Evolutionary conservation across 1,140 invertebrate species (phyloP), one percentile per base, ranked within the genome.

Genomic region (Eufriesea mexicana): DNA sequence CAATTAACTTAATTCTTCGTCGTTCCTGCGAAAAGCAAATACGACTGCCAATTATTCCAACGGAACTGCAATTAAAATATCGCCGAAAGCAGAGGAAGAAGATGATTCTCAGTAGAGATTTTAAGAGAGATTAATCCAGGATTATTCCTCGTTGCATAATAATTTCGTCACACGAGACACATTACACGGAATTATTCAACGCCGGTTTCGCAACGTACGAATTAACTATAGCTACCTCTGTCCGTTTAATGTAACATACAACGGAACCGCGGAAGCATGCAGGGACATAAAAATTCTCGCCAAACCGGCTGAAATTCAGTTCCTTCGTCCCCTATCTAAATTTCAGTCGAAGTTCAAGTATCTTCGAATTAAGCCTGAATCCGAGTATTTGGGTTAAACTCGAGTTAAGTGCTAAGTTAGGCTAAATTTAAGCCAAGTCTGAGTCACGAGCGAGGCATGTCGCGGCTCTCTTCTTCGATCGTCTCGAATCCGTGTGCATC

Each of bases 321-420:
- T 45, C 0, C 35, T n/a, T 73, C n/a, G 18, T 57, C 55, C 20
- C 8, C 35, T 28, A 14, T 25, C n/a, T 25, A 57, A 73, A 57
- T 73, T 62, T 49, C 45, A 62, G 20, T 28, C 61, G 59, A 76
- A 49, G 59, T 66, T 76, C 45, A 64, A 76, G 47, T 51, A 64
- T 64, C 45, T 51, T 28, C 23, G 35, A 51, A 64, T 76, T 51
- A 64, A 76, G 51, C 20, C 10, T 9, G 47, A 76, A 64, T 49
- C 45, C 59, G 57, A 75, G 59, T 64, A 75, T 62, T 62, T 62
- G 16, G 73, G 59, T 76, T 76, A 64, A 76, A 45, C 47, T 51
- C 59, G 74, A 76, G 61, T 76, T 64, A 76, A 76, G 59, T 51
- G 47, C 47, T n/a, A 71, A 71, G 71, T 57, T n/a, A 20, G 47